These are phyloP conservation scores for Ceratosolen fusciceps DNA, from an alignment of 1,140 invertebrate genomes.

Conservation along the genomic window DNA sequence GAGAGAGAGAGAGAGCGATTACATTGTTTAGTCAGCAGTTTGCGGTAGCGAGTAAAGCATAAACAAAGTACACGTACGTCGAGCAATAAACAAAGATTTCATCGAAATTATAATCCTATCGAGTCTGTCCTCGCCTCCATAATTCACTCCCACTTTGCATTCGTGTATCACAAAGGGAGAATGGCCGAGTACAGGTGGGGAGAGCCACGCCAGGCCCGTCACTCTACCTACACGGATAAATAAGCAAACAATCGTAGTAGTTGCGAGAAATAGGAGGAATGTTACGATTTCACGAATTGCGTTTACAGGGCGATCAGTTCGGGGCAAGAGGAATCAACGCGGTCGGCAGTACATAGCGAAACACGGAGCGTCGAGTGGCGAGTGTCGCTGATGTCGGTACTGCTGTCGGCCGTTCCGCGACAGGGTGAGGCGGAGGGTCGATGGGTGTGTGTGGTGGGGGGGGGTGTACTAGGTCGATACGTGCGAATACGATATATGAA, in stretches of 20 bases:
- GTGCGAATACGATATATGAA: conserved; percentile 39
- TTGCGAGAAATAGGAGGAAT: not conserved
- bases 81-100: no score
- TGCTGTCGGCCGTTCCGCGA: no score
- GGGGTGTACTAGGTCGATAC: conserved; percentile 29
- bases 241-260: conserved; percentile 2
- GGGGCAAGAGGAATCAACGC: not conserved
- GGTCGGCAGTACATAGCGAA: not conserved
- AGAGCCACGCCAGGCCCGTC: not conserved
- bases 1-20: no score
- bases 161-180: no score
- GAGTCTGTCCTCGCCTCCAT: conserved; percentile 34
- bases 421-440: not conserved
- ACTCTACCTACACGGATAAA: not conserved
- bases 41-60: no score
- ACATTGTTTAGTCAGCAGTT: no score
- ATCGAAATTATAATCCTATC: conserved; percentile 22
- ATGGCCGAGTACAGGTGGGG: not conserved
- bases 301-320: conserved; percentile 33
- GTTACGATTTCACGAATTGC: conserved; percentile 38
- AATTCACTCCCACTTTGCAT: conserved; percentile 26
- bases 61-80: no score
- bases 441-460: not conserved
- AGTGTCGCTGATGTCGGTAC: not conserved
- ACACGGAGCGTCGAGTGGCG: not conserved